Conservation (phyloP, 2,797 vertebrate genomes). For the Poecilia gillii region DNA sequence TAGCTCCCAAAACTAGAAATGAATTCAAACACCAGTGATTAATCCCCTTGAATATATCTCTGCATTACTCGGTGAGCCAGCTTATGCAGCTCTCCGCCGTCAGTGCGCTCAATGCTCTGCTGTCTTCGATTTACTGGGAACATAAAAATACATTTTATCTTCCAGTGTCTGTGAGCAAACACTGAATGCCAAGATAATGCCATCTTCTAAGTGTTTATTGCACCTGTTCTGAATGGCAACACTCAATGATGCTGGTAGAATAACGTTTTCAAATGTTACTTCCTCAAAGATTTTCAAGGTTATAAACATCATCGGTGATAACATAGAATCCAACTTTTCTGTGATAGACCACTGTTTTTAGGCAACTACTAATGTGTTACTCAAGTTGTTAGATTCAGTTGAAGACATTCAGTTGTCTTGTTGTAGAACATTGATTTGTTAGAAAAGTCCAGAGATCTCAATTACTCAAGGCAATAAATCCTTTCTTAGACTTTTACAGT, state of each 20-base stretch:
- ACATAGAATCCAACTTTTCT: neutral
- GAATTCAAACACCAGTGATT: conserved; percentile 48
- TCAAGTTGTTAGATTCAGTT: neutral
- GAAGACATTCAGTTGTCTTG: neutral
- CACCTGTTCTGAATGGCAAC: conserved; percentile 11
- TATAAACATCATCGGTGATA: neutral
- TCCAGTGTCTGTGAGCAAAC: conserved; percentile 47
- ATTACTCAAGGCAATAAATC: neutral
- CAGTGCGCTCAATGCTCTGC: conserved; percentile 31
- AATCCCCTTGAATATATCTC: conserved; percentile 39
- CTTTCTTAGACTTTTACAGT: neutral
- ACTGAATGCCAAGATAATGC: conserved; percentile 40
- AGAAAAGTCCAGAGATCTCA: neutral
- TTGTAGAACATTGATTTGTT: neutral
- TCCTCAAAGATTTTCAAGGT: conserved; percentile 6
- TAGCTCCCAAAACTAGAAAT: conserved; percentile 51
- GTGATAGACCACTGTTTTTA: neutral
- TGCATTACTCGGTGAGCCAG: conserved; percentile 29
- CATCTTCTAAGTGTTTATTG: conserved; percentile 18
- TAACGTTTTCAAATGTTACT: neutral
- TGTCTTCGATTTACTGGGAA: conserved; percentile 33
- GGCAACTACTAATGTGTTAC: neutral
- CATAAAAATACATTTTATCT: conserved; percentile 41
- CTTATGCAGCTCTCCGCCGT: conserved; percentile 32
- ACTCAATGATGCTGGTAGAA: neutral